A percentile compares a stretch with the other conserved stretches of the same genome.
phyloP scores from a whole-genome alignment of 2,113 vertebrate species.

The Boulengeromyrus knoepffleri region DNA sequence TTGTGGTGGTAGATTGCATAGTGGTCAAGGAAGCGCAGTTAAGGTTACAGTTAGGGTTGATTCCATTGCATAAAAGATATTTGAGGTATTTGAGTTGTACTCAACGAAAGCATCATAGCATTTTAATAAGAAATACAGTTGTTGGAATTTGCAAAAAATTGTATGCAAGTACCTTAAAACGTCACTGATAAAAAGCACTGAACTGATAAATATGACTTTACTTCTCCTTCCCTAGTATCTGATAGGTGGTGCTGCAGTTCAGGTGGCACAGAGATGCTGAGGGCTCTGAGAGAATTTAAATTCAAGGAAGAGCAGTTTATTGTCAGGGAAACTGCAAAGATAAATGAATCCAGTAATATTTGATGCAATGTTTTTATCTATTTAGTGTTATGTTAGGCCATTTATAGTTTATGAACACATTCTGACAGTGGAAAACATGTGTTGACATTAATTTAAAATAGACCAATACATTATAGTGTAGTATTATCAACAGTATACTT shows the following conservation, averaged over 20 bases:
- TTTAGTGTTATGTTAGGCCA: background rate
- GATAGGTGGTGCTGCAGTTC: slow-evolving; percentile 7
- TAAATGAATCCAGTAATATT: background rate
- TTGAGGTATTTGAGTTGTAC: background rate
- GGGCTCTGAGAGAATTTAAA: background rate
- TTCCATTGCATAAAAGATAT: background rate
- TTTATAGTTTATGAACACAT: background rate
- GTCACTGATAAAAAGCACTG: background rate
- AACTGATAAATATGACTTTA: background rate
- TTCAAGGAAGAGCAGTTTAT: background rate
- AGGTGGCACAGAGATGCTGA: background rate
- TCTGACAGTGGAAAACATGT: background rate
- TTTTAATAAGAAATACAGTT: background rate
- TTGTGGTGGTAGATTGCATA: background rate
- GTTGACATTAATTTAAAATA: background rate
- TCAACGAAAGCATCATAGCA: background rate
- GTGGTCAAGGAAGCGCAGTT: background rate
- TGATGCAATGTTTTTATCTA: background rate
- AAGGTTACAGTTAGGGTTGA: background rate
- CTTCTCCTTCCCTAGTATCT: background rate
- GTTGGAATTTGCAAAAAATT: background rate
- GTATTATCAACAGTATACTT: background rate
- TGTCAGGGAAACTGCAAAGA: background rate
- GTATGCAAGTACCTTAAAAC: background rate
- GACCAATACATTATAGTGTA: background rate